A percentile compares a stretch with the other conserved stretches of the same genome.
These are phyloP conservation scores for Panulirus ornatus DNA, from an alignment of 1,140 invertebrate species.

Conservation along the genomic window DNA sequence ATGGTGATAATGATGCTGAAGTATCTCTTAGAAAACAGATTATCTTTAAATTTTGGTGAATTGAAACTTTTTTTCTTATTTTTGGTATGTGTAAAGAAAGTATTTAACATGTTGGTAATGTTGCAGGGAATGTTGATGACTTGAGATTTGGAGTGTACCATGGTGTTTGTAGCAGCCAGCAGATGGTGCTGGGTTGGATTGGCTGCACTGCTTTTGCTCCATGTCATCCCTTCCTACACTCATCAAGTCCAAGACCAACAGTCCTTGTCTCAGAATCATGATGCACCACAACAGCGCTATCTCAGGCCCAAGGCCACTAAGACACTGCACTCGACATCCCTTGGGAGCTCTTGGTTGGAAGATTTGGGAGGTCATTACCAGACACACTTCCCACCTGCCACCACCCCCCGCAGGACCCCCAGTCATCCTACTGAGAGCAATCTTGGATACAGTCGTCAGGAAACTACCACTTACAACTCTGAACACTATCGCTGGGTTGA, in stretches of 20 bases:
- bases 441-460: neutral
- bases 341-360: constrained; percentile 3
- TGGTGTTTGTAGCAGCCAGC: neutral
- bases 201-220: neutral
- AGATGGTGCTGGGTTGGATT: neutral
- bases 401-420: neutral
- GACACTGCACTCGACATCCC: neutral
- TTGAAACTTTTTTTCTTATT: neutral
- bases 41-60: neutral
- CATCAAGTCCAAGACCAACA: neutral
- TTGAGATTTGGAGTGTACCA: neutral
- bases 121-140: constrained; percentile 1
- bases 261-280: neutral
- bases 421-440: neutral
- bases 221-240: neutral
- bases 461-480: neutral
- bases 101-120: neutral
- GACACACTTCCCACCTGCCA: neutral
- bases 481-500: neutral
- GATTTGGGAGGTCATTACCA: neutral
- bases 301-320: neutral
- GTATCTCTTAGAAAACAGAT: neutral
- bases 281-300: neutral
- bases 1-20: neutral
- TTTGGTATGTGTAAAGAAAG: neutral